Evolutionary conservation across 2,113 vertebrate genomes (phyloP), one percentile per base, ranked within the genome.

Genomic region (Eira barbara): DNA sequence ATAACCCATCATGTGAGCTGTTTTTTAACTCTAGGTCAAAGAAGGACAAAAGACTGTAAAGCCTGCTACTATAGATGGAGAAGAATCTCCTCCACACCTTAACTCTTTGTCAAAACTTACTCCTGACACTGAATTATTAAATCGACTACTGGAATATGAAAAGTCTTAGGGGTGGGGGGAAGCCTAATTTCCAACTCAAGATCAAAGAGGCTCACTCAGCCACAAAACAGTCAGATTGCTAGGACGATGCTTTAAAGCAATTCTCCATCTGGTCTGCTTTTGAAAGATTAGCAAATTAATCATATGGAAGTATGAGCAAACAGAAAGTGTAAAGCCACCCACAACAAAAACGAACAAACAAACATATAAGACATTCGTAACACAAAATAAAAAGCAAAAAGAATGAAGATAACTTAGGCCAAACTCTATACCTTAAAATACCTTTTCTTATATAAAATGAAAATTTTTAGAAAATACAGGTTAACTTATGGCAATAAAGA

Each of bases 271-370:
- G 52, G 34, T 94, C 84, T 94, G 57, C 81, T 91, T 97, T 88
- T 69, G 87, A 97, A 97, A 95, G 76, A 96, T 93, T 92, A 94
- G 83, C 65, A 92, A 96, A 95, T 94, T 83, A 95, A 94, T 96
- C 79, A 92, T 47, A 83, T 29, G 42, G 55, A 93, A 91, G 34
- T 86, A 10, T 86, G 69, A 96, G 42, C 61, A 14, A 65, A 96
- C 21, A 78, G 45, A 65, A 87, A 95, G 6, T 79, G 78, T 81
- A 96, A 85, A 95, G 67, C 47, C 96, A 89, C 47, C 80, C 92
- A 87, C 27, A 89, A 59, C n/a, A 85, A 90, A 95, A 91, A 84
- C 21, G 94, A 69, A 73, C 23, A 73, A 27, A 47, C 8, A 85
- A 34, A 29, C 45, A 80, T 14, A 55, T 14, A 79, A 63, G 21